phyloP scores from a whole-genome alignment of 30 jellyfish, hydroid and myxozoan genomes.

The Turritopsis dohrnii region DNA sequence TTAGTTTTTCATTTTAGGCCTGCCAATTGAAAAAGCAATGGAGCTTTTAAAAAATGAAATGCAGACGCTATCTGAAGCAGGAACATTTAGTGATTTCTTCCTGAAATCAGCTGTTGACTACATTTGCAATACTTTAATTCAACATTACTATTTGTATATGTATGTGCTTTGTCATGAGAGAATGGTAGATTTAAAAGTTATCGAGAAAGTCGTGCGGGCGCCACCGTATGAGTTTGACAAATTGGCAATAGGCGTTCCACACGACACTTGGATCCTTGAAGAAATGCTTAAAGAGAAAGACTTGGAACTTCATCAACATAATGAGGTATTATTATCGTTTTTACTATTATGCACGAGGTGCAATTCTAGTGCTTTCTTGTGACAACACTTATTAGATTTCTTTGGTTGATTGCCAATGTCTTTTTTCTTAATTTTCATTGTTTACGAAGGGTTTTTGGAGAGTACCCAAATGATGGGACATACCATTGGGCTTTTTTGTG shows the following conservation, averaged over 20 bases:
- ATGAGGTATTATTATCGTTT: not conserved
- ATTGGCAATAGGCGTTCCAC: not conserved
- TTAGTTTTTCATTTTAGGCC: not conserved
- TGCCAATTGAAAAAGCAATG: not conserved
- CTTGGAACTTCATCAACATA: not conserved
- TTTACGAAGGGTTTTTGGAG: too few species aligned
- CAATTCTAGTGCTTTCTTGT: not conserved
- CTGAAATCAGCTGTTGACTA: constrained; percentile 6
- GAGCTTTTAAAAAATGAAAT: not conserved
- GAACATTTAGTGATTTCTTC: not conserved
- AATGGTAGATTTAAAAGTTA: not conserved
- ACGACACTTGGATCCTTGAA: not conserved
- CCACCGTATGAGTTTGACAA: not conserved
- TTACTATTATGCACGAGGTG: not conserved
- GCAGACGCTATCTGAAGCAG: not conserved
- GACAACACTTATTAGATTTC: too few species aligned
- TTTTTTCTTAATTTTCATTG: too few species aligned
- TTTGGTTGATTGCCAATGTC: too few species aligned
- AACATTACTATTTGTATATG: constrained; percentile 10
- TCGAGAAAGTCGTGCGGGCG: not conserved
- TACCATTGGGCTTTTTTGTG: too few species aligned
- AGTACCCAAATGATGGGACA: too few species aligned
- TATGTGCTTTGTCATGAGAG: constrained; percentile 16
- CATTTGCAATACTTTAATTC: constrained; percentile 4
- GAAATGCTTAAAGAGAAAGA: constrained; percentile 6